Evolutionary conservation across 2,113 vertebrate genomes (phyloP).

Genomic region (Paracanthobrama guichenoti): DNA sequence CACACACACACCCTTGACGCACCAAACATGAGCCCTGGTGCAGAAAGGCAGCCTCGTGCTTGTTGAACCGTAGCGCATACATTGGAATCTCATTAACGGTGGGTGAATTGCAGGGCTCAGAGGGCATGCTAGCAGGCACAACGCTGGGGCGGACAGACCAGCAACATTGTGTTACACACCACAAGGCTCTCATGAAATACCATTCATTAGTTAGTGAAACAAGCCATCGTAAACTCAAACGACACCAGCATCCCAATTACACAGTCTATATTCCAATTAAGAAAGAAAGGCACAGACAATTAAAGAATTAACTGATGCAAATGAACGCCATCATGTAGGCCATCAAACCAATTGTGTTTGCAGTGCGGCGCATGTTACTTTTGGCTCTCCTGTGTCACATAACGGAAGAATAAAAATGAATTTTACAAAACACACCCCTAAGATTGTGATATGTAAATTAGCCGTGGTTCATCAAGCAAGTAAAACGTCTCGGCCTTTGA

Average conservation of each 20-base stretch:
- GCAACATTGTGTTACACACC: slow-evolving; percentile 38
- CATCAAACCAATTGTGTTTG: slow-evolving; percentile 17
- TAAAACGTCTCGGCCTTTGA: background rate
- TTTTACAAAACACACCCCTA: background rate
- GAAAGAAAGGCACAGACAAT: slow-evolving; percentile 28
- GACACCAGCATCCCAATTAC: slow-evolving; percentile 43
- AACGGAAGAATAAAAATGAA: background rate
- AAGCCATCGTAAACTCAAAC: slow-evolving; percentile 36
- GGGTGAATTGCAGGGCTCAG: slow-evolving; percentile 49
- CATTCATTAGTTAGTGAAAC: slow-evolving; percentile 48
- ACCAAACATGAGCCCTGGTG: slow-evolving; percentile 51
- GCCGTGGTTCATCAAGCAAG: background rate
- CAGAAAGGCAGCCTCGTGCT: slow-evolving; percentile 64
- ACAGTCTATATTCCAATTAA: slow-evolving; percentile 48
- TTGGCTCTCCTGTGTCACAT: background rate
- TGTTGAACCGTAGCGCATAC: slow-evolving; percentile 69
- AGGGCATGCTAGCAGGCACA: slow-evolving; percentile 46
- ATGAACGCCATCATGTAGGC: background rate
- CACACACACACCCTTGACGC: slow-evolving; percentile 33
- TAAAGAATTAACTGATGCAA: slow-evolving; percentile 44
- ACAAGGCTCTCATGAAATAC: slow-evolving; percentile 33
- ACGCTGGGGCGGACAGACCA: background rate
- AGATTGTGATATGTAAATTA: slow-evolving; percentile 2
- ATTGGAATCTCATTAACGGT: slow-evolving; percentile 75
- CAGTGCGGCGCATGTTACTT: background rate